phyloP scores from a whole-genome alignment of 2,888 invertebrate species.

The Troides helena region DNA sequence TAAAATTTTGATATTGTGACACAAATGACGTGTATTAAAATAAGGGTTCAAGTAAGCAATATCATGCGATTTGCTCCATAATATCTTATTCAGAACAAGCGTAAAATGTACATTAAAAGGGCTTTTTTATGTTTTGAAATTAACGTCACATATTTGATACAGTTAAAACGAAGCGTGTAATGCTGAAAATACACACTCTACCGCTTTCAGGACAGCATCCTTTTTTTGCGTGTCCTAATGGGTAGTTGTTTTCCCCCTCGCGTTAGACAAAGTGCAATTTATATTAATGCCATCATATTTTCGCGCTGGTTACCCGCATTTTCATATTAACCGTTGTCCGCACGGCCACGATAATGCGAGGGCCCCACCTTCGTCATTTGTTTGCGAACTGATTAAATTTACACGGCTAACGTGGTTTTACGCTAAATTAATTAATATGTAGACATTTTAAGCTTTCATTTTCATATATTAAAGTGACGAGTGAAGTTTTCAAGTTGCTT shows the following conservation, averaged over 20 bases:
- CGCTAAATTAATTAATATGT: slow-evolving; percentile 54
- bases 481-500: background rate
- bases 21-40: background rate
- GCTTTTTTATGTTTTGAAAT: slow-evolving; percentile 7
- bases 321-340: slow-evolving; percentile 71
- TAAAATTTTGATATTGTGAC: background rate
- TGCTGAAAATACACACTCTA: background rate
- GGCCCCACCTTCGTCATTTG: slow-evolving; percentile 73
- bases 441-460: slow-evolving; percentile 25
- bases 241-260: slow-evolving; percentile 62
- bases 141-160: slow-evolving; percentile 13
- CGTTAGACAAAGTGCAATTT: slow-evolving; percentile 69
- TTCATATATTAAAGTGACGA: background rate
- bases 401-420: slow-evolving; percentile 61
- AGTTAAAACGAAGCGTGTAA: slow-evolving; percentile 13
- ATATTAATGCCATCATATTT: slow-evolving; percentile 76
- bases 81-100: background rate
- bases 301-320: slow-evolving; percentile 71
- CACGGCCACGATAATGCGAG: slow-evolving; percentile 65
- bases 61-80: background rate
- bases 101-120: background rate
- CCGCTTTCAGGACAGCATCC: background rate
- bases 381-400: slow-evolving; percentile 74
- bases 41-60: background rate
- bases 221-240: slow-evolving; percentile 32